These are phyloP conservation scores for Hirtodrosophila duncani DNA, from an alignment of 2,888 invertebrate species.

Conservation along the genomic window DNA sequence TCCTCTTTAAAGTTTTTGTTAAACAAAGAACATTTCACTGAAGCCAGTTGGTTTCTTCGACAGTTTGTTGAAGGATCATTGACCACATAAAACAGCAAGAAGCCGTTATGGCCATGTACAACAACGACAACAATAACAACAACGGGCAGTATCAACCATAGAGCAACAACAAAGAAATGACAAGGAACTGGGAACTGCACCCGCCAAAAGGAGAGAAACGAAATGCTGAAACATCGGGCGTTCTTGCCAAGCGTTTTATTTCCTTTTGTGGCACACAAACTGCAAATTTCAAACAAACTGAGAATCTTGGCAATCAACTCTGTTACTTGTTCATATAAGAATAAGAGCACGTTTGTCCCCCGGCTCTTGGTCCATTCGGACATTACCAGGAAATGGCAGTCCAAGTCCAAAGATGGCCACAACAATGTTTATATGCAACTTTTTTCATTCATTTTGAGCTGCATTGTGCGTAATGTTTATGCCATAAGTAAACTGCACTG, in stretches of 20 bases:
- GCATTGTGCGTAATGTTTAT: slow-evolving; percentile 52
- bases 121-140: slow-evolving; percentile 1
- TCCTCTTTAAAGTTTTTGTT: slow-evolving; percentile 14
- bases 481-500: slow-evolving; percentile 31
- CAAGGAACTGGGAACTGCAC: too few relatives aligned
- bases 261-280: slow-evolving; percentile 52
- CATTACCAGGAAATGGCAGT: slow-evolving; percentile 30
- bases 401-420: slow-evolving; percentile 52
- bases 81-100: slow-evolving; percentile 71
- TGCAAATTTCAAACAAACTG: slow-evolving; percentile 40
- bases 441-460: slow-evolving; percentile 16
- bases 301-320: slow-evolving; percentile 26
- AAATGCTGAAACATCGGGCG: slow-evolving; percentile 25
- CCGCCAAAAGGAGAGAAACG: too few relatives aligned
- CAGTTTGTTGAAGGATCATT: slow-evolving; percentile 56
- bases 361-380: slow-evolving; percentile 15
- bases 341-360: slow-evolving; percentile 4
- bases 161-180: slow-evolving; percentile 17
- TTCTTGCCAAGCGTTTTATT: slow-evolving; percentile 52
- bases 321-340: slow-evolving; percentile 28
- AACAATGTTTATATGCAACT: slow-evolving; percentile 54
- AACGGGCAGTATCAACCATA: slow-evolving; percentile 4
- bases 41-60: slow-evolving; percentile 30
- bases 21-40: slow-evolving; percentile 35
- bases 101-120: slow-evolving; percentile 57